Evolutionary conservation across 1,140 invertebrate species (phyloP).

Genomic region (Lucilia cuprina): DNA sequence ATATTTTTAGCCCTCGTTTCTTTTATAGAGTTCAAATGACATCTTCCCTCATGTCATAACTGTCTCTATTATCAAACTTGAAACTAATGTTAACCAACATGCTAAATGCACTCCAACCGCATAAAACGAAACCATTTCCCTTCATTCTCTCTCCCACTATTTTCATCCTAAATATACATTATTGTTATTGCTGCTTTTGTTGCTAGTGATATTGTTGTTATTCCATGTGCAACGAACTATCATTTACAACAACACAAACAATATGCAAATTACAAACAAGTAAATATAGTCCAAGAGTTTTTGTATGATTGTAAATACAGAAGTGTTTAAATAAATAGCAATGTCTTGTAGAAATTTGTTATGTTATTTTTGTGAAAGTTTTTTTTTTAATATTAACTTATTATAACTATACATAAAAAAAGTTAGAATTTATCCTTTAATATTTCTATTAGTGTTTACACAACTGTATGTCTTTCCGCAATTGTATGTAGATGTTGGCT

Average conservation of each 20-base stretch:
- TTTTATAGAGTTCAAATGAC: neutral
- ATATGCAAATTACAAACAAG: neutral
- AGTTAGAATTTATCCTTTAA: too few relatives aligned
- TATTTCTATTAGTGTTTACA: neutral
- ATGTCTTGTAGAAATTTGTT: too few relatives aligned
- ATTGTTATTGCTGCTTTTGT: neutral
- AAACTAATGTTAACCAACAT: slow-evolving; percentile 15
- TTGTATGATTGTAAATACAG: too few relatives aligned
- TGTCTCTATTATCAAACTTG: neutral
- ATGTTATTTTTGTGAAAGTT: too few relatives aligned
- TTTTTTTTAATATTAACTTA: too few relatives aligned
- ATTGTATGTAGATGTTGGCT: neutral
- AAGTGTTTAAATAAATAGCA: too few relatives aligned
- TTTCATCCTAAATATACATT: neutral
- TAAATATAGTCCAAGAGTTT: too few relatives aligned
- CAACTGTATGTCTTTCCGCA: neutral
- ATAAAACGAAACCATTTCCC: neutral
- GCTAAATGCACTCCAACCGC: slow-evolving; percentile 9
- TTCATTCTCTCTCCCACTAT: neutral
- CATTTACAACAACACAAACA: neutral
- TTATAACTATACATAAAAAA: too few relatives aligned
- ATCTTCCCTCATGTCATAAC: slow-evolving; percentile 2
- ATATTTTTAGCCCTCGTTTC: neutral
- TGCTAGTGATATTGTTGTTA: neutral
- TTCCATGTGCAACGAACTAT: neutral